Base-by-base conservation (phyloP, 2,113 vertebrate genomes). In the Anguilla rostrata region DNA sequence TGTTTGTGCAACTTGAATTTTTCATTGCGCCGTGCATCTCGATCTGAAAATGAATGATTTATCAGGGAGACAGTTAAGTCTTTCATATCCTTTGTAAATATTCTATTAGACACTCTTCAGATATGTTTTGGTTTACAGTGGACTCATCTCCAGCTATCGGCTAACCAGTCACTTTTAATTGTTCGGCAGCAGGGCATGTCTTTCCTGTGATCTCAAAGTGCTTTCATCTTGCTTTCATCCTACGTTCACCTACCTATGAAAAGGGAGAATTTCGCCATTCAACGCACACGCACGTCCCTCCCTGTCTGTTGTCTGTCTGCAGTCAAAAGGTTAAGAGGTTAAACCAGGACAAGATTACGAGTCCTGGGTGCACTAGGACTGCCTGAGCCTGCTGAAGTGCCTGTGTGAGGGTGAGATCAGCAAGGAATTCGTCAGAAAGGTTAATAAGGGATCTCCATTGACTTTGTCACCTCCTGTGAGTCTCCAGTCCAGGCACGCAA, bases 401-500 rank as follows among this genome's bases (percentile, higher is more conserved):
- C 15, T 40, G 56, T 63, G n/a, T 39, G n/a, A 39, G 82, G 56
- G 5, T 60, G 34, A 39, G 82, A 66, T 26, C 22, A 26, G 60
- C 26, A 66, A 66, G n/a, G 53, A 39, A 63, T 12, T 29, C 12
- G 29, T 3, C n/a, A 83, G 53, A n/a, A 60, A 60, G 16, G 53
- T 34, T 85, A 22, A 85, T 41, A 78, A 82, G 75, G 15, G 53
- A 82, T 39, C 49, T 85, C 81, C 89, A 85, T 89, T 86, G 87
- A 87, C 86, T 66, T 87, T 86, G 75, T 91, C 43, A 66, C 78
- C 81, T 84, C 87, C 82, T 84, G 89, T 89, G 88, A 90, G 86
- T 71, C 83, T 63, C 90, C 15, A 71, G 90, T 84, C 71, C 82
- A 88, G 90, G 92, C 89, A 90, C 56, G 91, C 88, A 86, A 83